Evolutionary conservation across 2,888 invertebrate genomes (phyloP), one percentile per base, ranked within the genome.

Genomic region (Adelphocoris suturalis): DNA sequence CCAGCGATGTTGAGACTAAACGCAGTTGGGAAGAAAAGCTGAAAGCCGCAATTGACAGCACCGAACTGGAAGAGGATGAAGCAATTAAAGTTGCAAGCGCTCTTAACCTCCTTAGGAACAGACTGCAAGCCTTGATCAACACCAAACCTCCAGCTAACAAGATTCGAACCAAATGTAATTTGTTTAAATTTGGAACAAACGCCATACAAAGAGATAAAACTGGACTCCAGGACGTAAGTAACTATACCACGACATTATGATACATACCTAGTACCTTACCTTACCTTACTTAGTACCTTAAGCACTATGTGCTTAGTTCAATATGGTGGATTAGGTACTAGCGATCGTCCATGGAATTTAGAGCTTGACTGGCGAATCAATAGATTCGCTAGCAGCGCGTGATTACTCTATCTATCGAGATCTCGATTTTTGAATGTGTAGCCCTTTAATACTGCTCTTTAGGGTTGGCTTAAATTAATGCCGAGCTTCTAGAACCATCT

Each of bases 91-190:
- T 46, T n/a, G 61, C 37, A 4, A 61, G n/a, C n/a, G 85, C 85
- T 16, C 27, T 85, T 7, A 61, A 57, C 61, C 61, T 85, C n/a
- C 46, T 85, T 0, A 27, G 68, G 16, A 85, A 61, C 23, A 5
- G 85, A 16, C 85, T 85, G n/a, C 1, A 23, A 12, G 28, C 61
- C 13, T 0, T 85, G 46, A 16, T 61, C 14, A 85, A 85, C 37
- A 16, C 9, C 37, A 37, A 28, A 46, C 37, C 68, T 11, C 85
- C 85, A 11, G 55, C 28, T 14, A 27, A 57, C n/a, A 85, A 85
- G 19, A 85, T 85, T 14, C 27, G 85, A 0, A 61, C 85, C 28
- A 85, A 85, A 61, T 57, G 61, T n/a, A 37, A 85, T 85, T 28
- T 85, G 27, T 28, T 85, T 61, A 85, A 57, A 37, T 85, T 61